Base-by-base conservation (phyloP, 2,888 invertebrate genomes). In the Pandemis heparana region DNA sequence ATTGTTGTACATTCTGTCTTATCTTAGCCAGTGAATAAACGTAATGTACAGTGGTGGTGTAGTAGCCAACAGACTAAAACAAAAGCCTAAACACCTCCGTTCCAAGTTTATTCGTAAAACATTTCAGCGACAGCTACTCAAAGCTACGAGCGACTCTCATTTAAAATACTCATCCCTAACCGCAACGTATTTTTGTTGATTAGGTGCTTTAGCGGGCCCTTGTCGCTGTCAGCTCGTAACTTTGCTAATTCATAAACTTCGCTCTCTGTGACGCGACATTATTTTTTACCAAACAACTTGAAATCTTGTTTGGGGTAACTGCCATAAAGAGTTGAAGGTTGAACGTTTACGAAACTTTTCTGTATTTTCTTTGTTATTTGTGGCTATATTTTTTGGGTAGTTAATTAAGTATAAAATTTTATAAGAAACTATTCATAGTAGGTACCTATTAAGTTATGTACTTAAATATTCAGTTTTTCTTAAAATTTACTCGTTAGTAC, bases 231-330 rank as follows among this genome's bases (percentile, higher is more conserved):
- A 41, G 66, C 62, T 70, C 53, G 70, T 66, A 75, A 75, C 70
- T 71, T 63, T 32, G 59, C 66, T 75, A 71, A 75, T 75, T 75
- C 67, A 56, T 71, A 75, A 75, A 75, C 62, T 75, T 74, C 56
- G 46, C 39, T 66, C 39, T 63, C 62, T 63, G 70, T 75, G 70
- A 64, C 56, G 59, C 48, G 70, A 59, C 56, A 69, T 69, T 69
- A 59, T 63, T 59, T 64, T 70, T 64, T 70, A 64, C 46, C 46
- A 23, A 70, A 70, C 51, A 70, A 70, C 53, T 70, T 70, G 56
- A n/a, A 56, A 63, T 63, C 56, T 70, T 43, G 18, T 41, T 63
- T 59, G 32, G 38, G 46, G 23, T 56, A 59, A 64, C 64, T 64
- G 70, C 64, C 59, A 59, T 64, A 64, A 70, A 70, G 56, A 64